These are phyloP conservation scores for Alouatta palliata DNA, from an alignment of 2,113 vertebrate species.

Conservation along the genomic window DNA sequence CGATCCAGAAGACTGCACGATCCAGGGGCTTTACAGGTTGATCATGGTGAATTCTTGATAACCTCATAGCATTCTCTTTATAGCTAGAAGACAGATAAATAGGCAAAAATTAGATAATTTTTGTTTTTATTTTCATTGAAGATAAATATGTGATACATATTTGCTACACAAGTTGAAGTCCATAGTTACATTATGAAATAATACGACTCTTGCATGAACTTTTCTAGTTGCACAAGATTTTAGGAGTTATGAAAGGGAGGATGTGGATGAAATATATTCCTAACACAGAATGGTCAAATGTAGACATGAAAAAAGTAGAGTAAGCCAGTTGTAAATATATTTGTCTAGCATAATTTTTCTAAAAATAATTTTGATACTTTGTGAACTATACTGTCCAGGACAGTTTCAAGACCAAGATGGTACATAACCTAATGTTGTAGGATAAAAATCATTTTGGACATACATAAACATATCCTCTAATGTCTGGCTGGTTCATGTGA, in stretches of 20 bases:
- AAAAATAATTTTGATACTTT: neutral
- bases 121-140: neutral
- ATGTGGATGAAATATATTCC: neutral
- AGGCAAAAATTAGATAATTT: neutral
- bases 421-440: neutral
- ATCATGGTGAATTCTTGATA: constrained; percentile 92
- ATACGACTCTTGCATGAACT: neutral
- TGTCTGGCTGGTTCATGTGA: neutral
- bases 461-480: neutral
- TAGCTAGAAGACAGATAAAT: constrained; percentile 82
- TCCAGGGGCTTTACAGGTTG: constrained; percentile 89
- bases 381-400: neutral
- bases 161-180: neutral
- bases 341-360: neutral
- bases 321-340: neutral
- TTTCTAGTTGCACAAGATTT: neutral
- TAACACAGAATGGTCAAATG: neutral
- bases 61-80: constrained; percentile 87
- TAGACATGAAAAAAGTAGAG: neutral
- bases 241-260: neutral
- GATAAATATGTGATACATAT: neutral
- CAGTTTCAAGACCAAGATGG: neutral
- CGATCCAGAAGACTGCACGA: constrained; percentile 93
- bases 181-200: neutral
- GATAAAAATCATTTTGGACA: neutral